Conservation (phyloP, 2,797 vertebrate species). For the Hippopotamyrus pictus region DNA sequence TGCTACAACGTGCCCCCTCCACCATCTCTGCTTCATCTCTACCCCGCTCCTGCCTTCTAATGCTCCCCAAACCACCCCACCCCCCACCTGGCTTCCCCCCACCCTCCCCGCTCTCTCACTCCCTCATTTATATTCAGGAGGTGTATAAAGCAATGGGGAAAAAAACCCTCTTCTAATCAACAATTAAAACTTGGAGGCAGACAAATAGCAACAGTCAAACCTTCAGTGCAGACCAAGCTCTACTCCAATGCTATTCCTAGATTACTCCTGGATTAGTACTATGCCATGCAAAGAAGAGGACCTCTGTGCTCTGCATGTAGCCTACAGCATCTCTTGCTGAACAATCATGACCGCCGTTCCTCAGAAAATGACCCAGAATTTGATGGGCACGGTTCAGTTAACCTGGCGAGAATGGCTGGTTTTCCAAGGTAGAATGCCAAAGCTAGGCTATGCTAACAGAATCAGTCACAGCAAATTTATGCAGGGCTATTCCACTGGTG, state of each 20-base stretch:
- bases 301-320: neutral
- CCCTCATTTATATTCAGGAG: slow-evolving; percentile 6
- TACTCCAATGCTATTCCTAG: neutral
- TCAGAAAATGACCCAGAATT: neutral
- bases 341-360: neutral
- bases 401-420: neutral
- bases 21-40: neutral
- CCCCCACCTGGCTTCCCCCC: neutral
- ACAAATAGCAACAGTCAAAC: neutral
- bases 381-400: neutral
- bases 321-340: neutral
- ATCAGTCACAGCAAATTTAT: neutral
- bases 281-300: neutral
- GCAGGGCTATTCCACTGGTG: neutral
- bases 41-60: neutral
- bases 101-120: neutral
- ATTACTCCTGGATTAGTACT: neutral
- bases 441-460: neutral
- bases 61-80: neutral
- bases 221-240: neutral
- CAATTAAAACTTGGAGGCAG: neutral
- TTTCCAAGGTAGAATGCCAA: neutral
- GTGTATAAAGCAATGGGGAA: neutral
- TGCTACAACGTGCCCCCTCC: neutral
- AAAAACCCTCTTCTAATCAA: slow-evolving; percentile 6